Evolutionary conservation across 2,888 invertebrate genomes (phyloP).

Genomic region (Tridacna crocea): DNA sequence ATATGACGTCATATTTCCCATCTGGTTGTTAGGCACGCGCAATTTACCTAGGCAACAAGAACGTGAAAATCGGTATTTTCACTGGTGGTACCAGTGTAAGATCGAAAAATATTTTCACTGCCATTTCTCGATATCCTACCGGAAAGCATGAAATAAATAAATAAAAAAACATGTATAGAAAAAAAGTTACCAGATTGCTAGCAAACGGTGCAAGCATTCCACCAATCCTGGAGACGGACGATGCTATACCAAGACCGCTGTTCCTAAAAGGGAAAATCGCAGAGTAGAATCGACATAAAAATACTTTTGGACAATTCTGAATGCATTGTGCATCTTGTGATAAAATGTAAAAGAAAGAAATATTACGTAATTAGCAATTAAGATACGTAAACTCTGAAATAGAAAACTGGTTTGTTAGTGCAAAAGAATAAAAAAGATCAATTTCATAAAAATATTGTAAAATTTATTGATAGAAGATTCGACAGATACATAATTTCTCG

Average conservation of each 20-base stretch:
- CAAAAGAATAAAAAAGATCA: conserved; percentile 20
- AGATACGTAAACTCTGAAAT: conserved; percentile 15
- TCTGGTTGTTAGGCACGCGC: no score
- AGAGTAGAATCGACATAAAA: neutral
- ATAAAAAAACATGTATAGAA: neutral
- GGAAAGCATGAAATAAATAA: no score
- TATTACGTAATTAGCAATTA: neutral
- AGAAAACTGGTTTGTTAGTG: conserved; percentile 21
- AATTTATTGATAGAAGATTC: conserved; percentile 2
- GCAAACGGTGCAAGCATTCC: conserved; percentile 78
- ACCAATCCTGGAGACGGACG: conserved; percentile 75
- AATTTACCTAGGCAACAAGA: no score
- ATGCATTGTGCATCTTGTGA: neutral
- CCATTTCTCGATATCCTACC: no score
- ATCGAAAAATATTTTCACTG: no score
- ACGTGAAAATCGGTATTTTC: no score
- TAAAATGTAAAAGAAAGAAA: conserved; percentile 8
- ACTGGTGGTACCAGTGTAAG: no score
- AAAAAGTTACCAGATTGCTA: conserved; percentile 64
- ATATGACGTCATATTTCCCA: no score
- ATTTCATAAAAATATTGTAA: conserved; percentile 2
- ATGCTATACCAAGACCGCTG: conserved; percentile 75
- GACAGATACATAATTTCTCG: conserved; percentile 11
- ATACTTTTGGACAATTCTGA: neutral
- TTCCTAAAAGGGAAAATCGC: conserved; percentile 59